Evolutionary conservation across 64 coral and sea anemone genomes (phyloP), one percentile per base, ranked within the genome.

Genomic region (Exaiptasia diaphana): DNA sequence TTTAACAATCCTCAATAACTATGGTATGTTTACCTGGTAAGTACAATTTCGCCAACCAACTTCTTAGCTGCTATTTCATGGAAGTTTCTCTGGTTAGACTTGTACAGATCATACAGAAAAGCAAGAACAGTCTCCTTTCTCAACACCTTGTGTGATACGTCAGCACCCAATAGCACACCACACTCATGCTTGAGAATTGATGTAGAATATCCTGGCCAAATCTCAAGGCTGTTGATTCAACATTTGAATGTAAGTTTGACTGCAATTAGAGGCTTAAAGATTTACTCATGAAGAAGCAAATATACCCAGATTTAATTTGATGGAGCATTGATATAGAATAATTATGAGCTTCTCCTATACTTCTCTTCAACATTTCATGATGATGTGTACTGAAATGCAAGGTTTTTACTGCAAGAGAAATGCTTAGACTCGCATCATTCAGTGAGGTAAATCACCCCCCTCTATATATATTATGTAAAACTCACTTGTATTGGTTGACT

Each of bases 181-280:
- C 73, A 45, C 46, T 99, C 95, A 72, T 89, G 93, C 42, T 82
- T 90, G 45, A 77, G 29, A 17, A 99, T 99, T 10, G 95, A 99
- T n/a, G 95, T 93, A 0, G 80, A 29, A 57, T 91, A 99, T 46
- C 95, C 95, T 43, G 95, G 95, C 95, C 95, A 99, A 36, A 99
- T 31, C 31, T 99, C 89, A 41, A 99, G 63, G 53, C 95, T 99
- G 52, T 20, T 13, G 62, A 78, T 4, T n/a, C n/a, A n/a, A n/a
- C n/a, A n/a, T n/a, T n/a, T n/a, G n/a, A n/a, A n/a, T n/a, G n/a
- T n/a, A n/a, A n/a, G n/a, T n/a, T n/a, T n/a, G n/a, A n/a, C n/a
- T n/a, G n/a, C n/a, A n/a, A n/a, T n/a, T n/a, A n/a, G n/a, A n/a
- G n/a, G n/a, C n/a, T n/a, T n/a, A n/a, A n/a, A n/a, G n/a, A n/a